Conservation (phyloP, 2,113 vertebrate species). For the Thomomys bottae region DNA sequence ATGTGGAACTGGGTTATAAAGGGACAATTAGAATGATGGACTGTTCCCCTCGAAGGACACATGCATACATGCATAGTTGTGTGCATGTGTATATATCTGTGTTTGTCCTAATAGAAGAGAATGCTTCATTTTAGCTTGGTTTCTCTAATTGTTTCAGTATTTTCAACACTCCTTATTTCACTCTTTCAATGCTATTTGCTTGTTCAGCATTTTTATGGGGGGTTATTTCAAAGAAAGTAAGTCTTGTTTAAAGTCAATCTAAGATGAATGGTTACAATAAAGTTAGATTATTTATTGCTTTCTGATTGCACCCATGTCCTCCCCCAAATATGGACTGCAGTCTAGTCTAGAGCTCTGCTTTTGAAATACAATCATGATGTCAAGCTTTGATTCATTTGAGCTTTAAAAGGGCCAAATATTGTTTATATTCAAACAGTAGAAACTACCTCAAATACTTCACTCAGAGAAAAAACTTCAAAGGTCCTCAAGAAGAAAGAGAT, state of each 20-base stretch:
- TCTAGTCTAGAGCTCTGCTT: constrained; percentile 13
- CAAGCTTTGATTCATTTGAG: not conserved
- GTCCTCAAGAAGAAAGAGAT: not conserved
- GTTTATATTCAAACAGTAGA: not conserved
- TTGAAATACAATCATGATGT: not conserved
- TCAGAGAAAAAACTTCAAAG: not conserved
- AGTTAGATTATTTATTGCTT: constrained; percentile 22
- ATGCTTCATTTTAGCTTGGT: not conserved
- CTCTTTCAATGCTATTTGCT: not conserved
- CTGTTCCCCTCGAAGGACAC: not conserved
- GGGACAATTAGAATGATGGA: not conserved
- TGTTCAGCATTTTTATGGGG: not conserved
- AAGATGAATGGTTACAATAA: constrained; percentile 34
- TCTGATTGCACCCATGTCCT: not conserved
- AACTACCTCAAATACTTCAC: constrained; percentile 18
- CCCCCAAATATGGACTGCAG: not conserved
- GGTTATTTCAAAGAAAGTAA: constrained; percentile 43
- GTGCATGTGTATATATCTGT: no score
- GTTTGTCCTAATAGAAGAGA: not conserved
- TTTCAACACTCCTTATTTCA: not conserved
- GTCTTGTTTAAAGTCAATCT: constrained; percentile 28
- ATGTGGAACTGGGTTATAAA: not conserved
- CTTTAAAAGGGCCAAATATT: not conserved
- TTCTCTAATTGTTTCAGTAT: not conserved
- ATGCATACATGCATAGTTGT: no score